Percentiles rank a stretch among this genome's conserved stretches.
Evolutionary conservation across 2,113 vertebrate genomes (phyloP).

Genomic region (Scophthalmus maximus): DNA sequence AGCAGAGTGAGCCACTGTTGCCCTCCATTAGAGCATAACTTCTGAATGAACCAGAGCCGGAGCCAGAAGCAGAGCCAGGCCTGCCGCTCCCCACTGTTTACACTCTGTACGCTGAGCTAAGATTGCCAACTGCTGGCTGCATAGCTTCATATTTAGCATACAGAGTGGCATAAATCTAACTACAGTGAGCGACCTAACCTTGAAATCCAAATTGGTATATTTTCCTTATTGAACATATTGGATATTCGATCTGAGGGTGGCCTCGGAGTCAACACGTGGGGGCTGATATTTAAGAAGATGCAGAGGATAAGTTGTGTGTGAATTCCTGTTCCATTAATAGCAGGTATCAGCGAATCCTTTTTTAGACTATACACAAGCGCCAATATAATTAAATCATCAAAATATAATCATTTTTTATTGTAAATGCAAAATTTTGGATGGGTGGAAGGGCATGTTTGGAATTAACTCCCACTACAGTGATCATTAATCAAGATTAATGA

Average conservation of each 20-base stretch:
- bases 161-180: background rate
- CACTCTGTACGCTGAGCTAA: background rate
- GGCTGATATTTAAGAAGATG: background rate
- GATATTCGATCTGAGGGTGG: background rate
- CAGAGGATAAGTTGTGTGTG: background rate
- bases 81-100: too few relatives aligned
- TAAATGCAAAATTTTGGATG: too few relatives aligned
- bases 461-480: background rate
- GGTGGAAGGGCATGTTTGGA: too few relatives aligned
- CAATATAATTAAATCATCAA: background rate
- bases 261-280: background rate
- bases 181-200: too few relatives aligned
- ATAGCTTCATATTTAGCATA: background rate
- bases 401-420: background rate
- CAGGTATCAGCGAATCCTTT: background rate
- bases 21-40: background rate
- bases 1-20: constrained; percentile 24
- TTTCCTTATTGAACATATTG: background rate
- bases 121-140: background rate
- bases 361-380: background rate
- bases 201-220: background rate
- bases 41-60: too few relatives aligned
- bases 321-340: background rate
- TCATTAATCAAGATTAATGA: background rate
- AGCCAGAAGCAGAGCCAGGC: too few relatives aligned